Conservation (phyloP, 2,113 vertebrate genomes). For the Rhineura floridana region DNA sequence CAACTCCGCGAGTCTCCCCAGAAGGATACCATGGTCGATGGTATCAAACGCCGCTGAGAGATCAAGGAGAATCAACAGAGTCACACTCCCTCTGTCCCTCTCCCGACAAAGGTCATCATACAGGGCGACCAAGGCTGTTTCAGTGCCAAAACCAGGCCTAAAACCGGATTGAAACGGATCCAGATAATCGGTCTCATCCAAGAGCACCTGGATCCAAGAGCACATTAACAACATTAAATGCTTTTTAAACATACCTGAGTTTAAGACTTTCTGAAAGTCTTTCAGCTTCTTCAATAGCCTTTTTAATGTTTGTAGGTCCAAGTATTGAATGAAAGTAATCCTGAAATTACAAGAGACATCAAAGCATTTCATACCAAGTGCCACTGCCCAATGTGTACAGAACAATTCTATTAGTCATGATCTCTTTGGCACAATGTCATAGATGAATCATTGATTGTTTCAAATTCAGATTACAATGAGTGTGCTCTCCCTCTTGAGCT, state of each 20-base stretch:
- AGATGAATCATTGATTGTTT: neutral
- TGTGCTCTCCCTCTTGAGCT: neutral
- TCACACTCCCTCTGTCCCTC: too few species aligned
- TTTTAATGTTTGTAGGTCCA: constrained; percentile 90
- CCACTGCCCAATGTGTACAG: neutral
- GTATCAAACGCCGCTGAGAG: too few species aligned
- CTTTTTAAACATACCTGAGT: constrained; percentile 78
- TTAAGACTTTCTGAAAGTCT: constrained; percentile 97
- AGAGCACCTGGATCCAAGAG: too few species aligned
- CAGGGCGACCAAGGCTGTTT: too few species aligned
- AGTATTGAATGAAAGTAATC: constrained; percentile 91
- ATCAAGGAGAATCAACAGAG: too few species aligned
- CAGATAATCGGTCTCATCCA: too few species aligned
- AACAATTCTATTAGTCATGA: neutral
- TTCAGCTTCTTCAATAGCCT: constrained; percentile 96
- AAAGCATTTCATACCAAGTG: constrained; percentile 5
- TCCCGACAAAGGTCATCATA: too few species aligned
- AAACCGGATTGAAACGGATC: too few species aligned
- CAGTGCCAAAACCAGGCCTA: too few species aligned
- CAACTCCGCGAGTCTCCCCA: too few species aligned
- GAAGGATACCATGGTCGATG: too few species aligned
- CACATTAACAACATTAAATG: neutral
- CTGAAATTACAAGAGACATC: constrained; percentile 76
- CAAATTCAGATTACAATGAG: neutral
- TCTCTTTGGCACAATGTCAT: neutral